Evolutionary conservation across 2,797 vertebrate species (phyloP).

Genomic region (Lophotriccus pileatus): DNA sequence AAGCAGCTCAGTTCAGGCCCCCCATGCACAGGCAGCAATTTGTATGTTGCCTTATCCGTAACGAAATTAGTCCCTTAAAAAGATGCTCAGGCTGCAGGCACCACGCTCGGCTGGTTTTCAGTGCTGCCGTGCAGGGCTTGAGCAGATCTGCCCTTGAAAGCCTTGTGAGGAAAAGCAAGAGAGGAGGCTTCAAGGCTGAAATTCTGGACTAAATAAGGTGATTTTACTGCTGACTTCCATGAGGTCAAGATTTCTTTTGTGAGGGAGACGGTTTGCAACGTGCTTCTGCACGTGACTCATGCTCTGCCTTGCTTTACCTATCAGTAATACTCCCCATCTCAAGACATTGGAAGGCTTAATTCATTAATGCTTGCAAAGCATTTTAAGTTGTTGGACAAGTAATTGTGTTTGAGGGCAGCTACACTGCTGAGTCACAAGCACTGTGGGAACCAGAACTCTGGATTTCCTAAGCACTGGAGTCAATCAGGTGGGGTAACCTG

Average conservation of each 20-base stretch:
- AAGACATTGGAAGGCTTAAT: neutral
- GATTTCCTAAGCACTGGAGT: conserved; percentile 35
- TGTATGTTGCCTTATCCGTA: neutral
- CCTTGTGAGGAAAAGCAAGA: neutral
- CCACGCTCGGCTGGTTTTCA: neutral
- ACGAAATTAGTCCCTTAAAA: neutral
- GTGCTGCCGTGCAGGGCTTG: neutral
- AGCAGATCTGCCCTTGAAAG: neutral
- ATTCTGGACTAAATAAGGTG: neutral
- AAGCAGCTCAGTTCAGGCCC: neutral
- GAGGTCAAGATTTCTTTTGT: neutral
- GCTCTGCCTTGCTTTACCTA: neutral
- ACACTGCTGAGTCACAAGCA: conserved; percentile 50
- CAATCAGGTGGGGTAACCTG: conserved; percentile 50
- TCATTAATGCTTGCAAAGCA: conserved; percentile 51
- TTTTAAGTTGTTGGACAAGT: conserved; percentile 42
- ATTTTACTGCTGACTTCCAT: neutral
- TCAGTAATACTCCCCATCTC: neutral
- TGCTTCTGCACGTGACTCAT: neutral
- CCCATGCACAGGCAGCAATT: neutral
- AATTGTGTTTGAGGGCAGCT: conserved; percentile 38
- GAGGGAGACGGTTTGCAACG: neutral
- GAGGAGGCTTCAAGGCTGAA: neutral
- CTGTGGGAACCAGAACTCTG: conserved; percentile 51
- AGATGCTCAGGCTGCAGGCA: neutral